Percentiles rank a stretch among this genome's conserved stretches.
Conservation (phyloP, 2,797 vertebrate genomes). For the Tapirus indicus region DNA sequence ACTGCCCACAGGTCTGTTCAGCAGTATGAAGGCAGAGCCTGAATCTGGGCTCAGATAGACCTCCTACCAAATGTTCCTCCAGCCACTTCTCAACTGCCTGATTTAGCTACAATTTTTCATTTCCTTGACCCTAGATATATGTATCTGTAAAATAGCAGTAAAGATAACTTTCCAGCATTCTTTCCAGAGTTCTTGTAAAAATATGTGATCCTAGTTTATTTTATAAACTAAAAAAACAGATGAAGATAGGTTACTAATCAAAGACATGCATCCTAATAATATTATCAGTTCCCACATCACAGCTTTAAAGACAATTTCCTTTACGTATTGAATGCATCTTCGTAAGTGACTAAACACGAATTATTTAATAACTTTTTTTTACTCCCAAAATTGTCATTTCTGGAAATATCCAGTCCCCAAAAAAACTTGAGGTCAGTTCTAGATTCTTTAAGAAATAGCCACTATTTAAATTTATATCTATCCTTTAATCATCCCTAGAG, state of each 20-base stretch:
- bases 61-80: neutral
- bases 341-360: neutral
- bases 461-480: neutral
- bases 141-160: neutral
- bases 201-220: neutral
- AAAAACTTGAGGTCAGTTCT: neutral
- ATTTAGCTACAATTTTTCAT: neutral
- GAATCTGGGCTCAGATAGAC: neutral
- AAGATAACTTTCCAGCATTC: neutral
- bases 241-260: neutral
- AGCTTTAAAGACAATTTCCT: neutral
- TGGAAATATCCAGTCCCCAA: neutral
- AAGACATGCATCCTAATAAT: neutral
- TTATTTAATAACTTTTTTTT: neutral
- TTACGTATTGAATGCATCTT: neutral
- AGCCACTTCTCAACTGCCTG: neutral
- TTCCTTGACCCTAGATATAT: neutral
- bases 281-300: neutral
- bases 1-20: neutral
- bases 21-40: neutral
- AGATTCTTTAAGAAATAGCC: neutral
- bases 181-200: neutral
- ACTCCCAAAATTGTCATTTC: neutral
- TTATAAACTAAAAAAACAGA: neutral
- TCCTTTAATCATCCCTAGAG: neutral